Evolutionary conservation across 2,797 vertebrate species (phyloP).

Genomic region (Onychomys leucogaster): DNA sequence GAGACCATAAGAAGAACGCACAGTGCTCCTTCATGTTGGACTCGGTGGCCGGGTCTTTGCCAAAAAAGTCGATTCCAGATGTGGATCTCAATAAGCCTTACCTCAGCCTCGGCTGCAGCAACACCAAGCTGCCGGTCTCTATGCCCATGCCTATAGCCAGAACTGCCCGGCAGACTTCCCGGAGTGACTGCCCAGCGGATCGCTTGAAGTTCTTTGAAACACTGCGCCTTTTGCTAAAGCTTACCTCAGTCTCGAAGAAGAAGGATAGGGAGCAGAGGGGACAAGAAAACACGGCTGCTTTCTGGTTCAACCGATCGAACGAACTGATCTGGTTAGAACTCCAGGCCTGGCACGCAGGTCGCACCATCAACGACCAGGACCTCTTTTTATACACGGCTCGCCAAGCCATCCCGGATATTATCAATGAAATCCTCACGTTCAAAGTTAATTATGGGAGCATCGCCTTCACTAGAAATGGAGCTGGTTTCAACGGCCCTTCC

Average conservation of each 20-base stretch:
- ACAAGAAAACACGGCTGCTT: conserved; percentile 94
- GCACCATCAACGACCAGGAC: conserved; percentile 96
- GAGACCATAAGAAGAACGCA: conserved; percentile 96
- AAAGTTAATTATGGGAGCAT: conserved; percentile 95
- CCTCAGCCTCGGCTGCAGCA: conserved; percentile 97
- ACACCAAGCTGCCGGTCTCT: conserved; percentile 94
- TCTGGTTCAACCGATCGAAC: conserved; percentile 94
- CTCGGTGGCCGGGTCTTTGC: conserved; percentile 92
- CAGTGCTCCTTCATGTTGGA: conserved; percentile 97
- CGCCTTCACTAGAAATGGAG: conserved; percentile 83
- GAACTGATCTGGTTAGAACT: conserved; percentile 99
- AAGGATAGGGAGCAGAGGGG: conserved; percentile 99
- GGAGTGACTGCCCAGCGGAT: conserved; percentile 97
- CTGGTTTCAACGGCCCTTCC: conserved; percentile 89
- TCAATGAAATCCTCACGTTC: conserved; percentile 97
- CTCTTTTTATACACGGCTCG: conserved; percentile 96
- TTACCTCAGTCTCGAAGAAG: conserved; percentile 99
- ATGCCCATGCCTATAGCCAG: conserved; percentile 94
- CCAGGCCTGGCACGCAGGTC: conserved; percentile 98
- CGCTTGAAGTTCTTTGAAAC: conserved; percentile 99
- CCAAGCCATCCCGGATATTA: conserved; percentile 97
- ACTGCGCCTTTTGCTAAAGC: conserved; percentile 96
- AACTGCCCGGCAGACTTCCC: conserved; percentile 96
- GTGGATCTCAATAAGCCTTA: conserved; percentile 99
- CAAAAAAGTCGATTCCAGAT: conserved; percentile 91